Evolutionary conservation across 2,888 invertebrate genomes (phyloP).

Genomic region (Himalopsyche kuldschensis): DNA sequence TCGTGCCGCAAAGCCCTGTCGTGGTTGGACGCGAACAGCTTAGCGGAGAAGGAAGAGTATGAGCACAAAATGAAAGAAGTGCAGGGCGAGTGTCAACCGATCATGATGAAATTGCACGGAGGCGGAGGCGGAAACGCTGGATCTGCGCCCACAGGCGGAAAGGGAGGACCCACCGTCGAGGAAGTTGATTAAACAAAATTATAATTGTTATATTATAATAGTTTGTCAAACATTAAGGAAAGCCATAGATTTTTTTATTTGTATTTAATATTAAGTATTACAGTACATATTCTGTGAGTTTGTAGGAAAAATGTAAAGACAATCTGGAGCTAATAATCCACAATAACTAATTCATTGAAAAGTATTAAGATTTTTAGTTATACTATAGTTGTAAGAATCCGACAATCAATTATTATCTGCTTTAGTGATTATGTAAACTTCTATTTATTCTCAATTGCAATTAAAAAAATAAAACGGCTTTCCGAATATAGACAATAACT

Average conservation of each 20-base stretch:
- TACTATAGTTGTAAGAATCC: no score
- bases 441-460: no score
- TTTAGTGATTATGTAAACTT: no score
- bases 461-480: not conserved
- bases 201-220: not conserved
- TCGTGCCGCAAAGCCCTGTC: slow-evolving; percentile 71
- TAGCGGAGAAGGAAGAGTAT: slow-evolving; percentile 78
- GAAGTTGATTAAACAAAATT: slow-evolving; percentile 63
- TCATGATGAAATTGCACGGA: slow-evolving; percentile 83
- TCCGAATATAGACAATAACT: not conserved
- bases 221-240: not conserved
- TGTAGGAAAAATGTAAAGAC: no score
- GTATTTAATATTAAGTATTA: no score
- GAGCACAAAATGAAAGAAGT: slow-evolving; percentile 76
- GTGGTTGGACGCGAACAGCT: slow-evolving; percentile 80
- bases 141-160: slow-evolving; percentile 45
- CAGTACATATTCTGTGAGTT: no score
- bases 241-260: not conserved
- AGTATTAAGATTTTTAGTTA: no score
- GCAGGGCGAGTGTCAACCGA: slow-evolving; percentile 73
- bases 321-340: no score
- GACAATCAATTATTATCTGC: no score
- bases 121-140: slow-evolving; percentile 51
- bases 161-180: slow-evolving; percentile 66
- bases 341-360: no score